A percentile compares a stretch with the other conserved stretches of the same genome.
Conservation (phyloP, 2,888 invertebrate genomes). For the Prosopocoilus inquinatus region DNA sequence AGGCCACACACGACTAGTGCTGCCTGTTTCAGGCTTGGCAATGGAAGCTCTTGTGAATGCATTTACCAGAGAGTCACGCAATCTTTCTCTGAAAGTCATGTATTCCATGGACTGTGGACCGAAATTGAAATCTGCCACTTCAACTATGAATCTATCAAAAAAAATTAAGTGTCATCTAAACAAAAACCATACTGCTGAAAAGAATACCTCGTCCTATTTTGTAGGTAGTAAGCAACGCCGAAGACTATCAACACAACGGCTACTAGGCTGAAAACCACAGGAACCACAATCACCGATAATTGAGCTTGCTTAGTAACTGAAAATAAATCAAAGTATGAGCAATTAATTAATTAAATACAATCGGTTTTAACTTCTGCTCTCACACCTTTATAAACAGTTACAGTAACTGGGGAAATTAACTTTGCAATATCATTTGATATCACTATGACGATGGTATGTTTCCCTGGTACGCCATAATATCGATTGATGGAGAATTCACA, state of each 20-base stretch:
- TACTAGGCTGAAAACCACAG: conserved; percentile 76
- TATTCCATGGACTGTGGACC: conserved; percentile 78
- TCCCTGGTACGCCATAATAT: conserved; percentile 65
- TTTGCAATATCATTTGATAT: conserved; percentile 75
- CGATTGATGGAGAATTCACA: conserved; percentile 65
- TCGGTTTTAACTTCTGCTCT: conserved; percentile 1
- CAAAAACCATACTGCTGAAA: not conserved
- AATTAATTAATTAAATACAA: not conserved
- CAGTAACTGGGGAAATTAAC: conserved; percentile 66
- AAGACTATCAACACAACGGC: conserved; percentile 83
- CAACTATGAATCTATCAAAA: conserved; percentile 66
- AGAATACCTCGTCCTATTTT: conserved; percentile 70
- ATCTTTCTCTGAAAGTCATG: conserved; percentile 80
- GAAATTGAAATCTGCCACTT: conserved; percentile 90
- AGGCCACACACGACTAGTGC: conserved; percentile 47
- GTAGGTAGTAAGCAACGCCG: conserved; percentile 83
- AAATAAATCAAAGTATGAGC: conserved; percentile 34
- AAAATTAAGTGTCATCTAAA: not conserved
- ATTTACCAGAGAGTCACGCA: conserved; percentile 73
- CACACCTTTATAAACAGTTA: conserved; percentile 83
- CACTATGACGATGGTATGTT: conserved; percentile 75
- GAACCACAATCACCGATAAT: conserved; percentile 84
- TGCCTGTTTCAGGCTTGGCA: conserved; percentile 24
- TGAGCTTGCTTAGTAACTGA: conserved; percentile 76
- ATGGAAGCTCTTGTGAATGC: conserved; percentile 51